phyloP scores from a whole-genome alignment of 2,113 vertebrate genomes.

The Peromyscus leucopus region DNA sequence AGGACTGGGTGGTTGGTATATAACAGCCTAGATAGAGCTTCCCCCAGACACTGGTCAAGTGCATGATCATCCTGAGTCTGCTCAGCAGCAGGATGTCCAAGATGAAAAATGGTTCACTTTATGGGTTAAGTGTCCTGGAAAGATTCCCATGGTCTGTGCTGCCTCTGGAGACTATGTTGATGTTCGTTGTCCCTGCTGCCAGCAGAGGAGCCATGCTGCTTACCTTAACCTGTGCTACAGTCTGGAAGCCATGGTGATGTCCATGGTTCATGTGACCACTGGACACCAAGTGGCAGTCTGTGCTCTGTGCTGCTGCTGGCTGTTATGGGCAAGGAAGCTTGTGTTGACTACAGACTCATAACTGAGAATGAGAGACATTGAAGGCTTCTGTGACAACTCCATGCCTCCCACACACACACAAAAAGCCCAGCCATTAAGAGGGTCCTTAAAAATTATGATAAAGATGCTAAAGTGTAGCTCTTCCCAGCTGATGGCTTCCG shows the following conservation, averaged over 20 bases:
- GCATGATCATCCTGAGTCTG: not conserved
- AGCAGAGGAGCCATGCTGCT: no score
- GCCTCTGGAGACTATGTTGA: no score
- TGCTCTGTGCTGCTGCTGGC: not conserved
- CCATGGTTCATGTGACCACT: no score
- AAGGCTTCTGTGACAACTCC: not conserved
- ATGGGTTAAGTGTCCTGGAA: no score
- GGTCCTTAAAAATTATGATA: not conserved
- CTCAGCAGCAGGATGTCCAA: not conserved
- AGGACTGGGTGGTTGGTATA: not conserved
- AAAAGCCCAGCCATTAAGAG: not conserved
- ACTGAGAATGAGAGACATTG: not conserved
- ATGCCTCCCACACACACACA: no score
- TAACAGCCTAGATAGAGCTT: not conserved
- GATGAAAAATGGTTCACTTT: not conserved
- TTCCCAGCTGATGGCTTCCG: not conserved
- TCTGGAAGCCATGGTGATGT: no score
- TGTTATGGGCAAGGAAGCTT: not conserved
- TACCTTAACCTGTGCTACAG: no score
- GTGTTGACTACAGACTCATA: not conserved
- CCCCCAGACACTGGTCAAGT: not conserved
- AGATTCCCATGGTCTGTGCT: no score
- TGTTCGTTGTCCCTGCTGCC: no score
- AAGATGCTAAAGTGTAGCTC: not conserved
- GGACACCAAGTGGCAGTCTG: not conserved